Conservation (phyloP, 2,797 vertebrate genomes). For the Enteromius mattozi region DNA sequence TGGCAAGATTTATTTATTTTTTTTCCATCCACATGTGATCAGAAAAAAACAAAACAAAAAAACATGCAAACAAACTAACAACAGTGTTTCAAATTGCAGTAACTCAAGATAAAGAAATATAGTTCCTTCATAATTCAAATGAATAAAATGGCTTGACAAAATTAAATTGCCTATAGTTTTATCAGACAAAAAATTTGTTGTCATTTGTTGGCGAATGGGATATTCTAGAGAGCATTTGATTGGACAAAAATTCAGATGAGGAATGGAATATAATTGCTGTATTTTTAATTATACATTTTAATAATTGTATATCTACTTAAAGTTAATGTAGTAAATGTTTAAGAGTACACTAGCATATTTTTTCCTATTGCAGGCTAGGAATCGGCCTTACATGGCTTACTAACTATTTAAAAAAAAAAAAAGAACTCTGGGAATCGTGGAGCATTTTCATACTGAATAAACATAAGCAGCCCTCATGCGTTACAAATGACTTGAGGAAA, state of each 20-base stretch:
- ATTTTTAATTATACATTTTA: background rate
- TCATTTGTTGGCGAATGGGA: background rate
- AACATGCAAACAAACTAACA: constrained; percentile 20
- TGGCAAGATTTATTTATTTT: background rate
- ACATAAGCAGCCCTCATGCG: constrained; percentile 3
- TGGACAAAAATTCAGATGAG: background rate
- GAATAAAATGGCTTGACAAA: background rate
- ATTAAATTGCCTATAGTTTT: background rate
- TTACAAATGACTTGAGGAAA: constrained; percentile 37
- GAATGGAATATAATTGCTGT: too few relatives aligned
- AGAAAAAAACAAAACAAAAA: background rate
- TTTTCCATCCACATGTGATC: background rate
- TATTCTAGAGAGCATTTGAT: background rate
- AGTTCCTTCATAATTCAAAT: background rate
- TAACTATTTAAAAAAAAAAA: background rate
- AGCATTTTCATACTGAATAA: constrained; percentile 15
- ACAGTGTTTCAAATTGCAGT: background rate
- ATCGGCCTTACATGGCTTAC: background rate
- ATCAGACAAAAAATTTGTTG: background rate
- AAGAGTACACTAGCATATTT: background rate
- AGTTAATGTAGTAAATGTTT: background rate
- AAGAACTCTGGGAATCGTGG: background rate
- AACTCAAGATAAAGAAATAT: background rate
- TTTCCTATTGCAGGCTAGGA: background rate
- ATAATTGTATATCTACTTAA: background rate